Evolutionary conservation across 1,140 invertebrate species (phyloP), one percentile per base, ranked within the genome.

Genomic region (Bombus soroeensis): DNA sequence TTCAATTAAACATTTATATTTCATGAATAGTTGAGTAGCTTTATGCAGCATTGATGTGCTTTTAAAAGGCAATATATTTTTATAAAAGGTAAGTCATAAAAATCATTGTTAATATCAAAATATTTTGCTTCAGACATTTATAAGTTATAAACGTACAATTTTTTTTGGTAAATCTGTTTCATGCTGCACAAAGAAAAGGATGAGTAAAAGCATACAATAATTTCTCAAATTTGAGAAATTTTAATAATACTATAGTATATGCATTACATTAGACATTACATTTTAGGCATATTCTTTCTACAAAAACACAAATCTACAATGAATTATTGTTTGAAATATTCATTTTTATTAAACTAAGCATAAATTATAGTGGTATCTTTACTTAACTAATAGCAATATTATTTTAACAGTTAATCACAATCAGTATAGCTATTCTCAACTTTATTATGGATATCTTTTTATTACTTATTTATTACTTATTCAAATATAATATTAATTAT

Each of bases 401-500:
- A 41, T 70, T 76, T 28, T 32, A 53, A 39, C 25, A 57, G 41
- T 18, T 57, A n/a, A 18, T 84, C 3, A 41, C 41, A 57, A 28
- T 53, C 13, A 9, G 12, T 12, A n/a, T 77, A n/a, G 43, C 41
- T 64, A 47, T 64, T 72, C 32, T 62, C 22, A 32, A 72, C 2
- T 22, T 53, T 47, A 59, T 53, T 75, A 59, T 9, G 6, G 3
- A 39, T 39, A n/a, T 57, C 37, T 22, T 74, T n/a, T 9, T 68
- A 73, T 43, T n/a, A 37, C 18, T 34, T 53, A 53, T 25, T 53
- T 62, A 15, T 59, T 81, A 79, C 39, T 77, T 62, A 53, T 9
- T 57, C 34, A 77, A 70, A 32, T 81, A n/a, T 74, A 43, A 62
- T 37, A 37, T 89, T 80, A 80, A 86, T n/a, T 87, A 53, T 92